Evolutionary conservation across 2,113 vertebrate genomes (phyloP), one percentile per base, ranked within the genome.

Genomic region (Coracopsis vasa): DNA sequence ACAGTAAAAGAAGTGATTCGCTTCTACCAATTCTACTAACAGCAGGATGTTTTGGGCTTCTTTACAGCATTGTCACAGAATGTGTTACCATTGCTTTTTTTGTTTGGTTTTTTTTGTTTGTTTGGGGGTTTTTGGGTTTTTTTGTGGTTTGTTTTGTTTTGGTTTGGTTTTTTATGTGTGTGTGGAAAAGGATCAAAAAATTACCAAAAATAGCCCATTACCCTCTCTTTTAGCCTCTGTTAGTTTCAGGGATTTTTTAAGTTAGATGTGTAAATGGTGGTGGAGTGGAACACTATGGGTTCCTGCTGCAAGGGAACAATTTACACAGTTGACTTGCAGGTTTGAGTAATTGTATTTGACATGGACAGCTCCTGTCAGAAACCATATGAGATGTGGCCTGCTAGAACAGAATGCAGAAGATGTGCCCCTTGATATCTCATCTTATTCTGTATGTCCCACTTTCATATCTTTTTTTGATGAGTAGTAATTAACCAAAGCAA

Each of bases 401-500:
- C 64, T 78, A 71, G 58, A 71, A 61, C n/a, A n/a, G n/a, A 90
- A 53, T 73, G 42, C 47, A 61, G 81, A 71, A n/a, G 35, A 56
- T 53, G 29, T 41, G 18, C 41, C 51, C 80, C 89, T 58, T 64
- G 50, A 54, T 74, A 67, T 5, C 79, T 88, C 33, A 11, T 94
- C 84, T 93, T 80, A 87, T 86, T 97, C 88, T 96, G 18, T 72
- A 51, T 95, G 72, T 80, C 56, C 42, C 61, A 45, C 88, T 97
- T 95, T 87, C 72, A 70, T 86, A 23, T 96, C 64, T 93, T 96
- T 92, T 93, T 95, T 73, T 93, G 84, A 95, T 92, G 74, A 94
- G 62, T 45, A 86, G 42, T 92, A 97, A 97, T 97, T 97, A 98
- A 95, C 77, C 50, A 91, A 92, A 95, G 67, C 86, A 97, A 94